Percentiles rank a stretch among this genome's conserved stretches.
phyloP scores from a whole-genome alignment of 1,140 invertebrate species.

The Rhopalosiphum padi region DNA sequence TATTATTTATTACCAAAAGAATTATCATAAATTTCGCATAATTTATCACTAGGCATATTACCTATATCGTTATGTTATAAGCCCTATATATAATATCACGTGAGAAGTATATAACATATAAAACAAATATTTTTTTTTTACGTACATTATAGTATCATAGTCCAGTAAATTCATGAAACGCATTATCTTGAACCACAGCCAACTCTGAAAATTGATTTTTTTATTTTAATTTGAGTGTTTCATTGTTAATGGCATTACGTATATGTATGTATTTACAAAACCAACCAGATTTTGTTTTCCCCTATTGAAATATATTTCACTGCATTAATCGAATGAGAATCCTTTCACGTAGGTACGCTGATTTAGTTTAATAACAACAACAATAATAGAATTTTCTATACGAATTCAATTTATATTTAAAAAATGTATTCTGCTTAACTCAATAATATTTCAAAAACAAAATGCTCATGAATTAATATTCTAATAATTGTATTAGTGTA shows the following conservation, averaged over 20 bases:
- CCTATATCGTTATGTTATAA: background rate
- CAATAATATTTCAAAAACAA: background rate
- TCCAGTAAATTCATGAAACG: background rate
- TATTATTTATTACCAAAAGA: background rate
- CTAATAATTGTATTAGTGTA: background rate
- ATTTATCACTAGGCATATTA: background rate
- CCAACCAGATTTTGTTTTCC: background rate
- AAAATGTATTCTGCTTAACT: background rate
- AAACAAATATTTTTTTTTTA: background rate
- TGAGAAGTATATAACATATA: background rate
- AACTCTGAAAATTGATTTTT: slow-evolving; percentile 4
- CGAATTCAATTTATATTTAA: background rate
- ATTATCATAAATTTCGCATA: slow-evolving; percentile 16
- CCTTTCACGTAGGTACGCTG: background rate
- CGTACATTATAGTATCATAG: background rate
- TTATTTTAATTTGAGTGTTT: background rate
- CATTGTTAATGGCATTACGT: slow-evolving; percentile 27
- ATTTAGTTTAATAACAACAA: background rate
- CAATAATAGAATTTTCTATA: background rate
- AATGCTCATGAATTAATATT: background rate
- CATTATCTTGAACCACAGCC: slow-evolving; percentile 28
- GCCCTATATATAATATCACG: background rate
- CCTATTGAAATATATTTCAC: background rate
- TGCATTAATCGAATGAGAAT: background rate
- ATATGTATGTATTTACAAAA: background rate